Conservation (phyloP, 2,797 vertebrate genomes). For the Sebastes hubbsi region DNA sequence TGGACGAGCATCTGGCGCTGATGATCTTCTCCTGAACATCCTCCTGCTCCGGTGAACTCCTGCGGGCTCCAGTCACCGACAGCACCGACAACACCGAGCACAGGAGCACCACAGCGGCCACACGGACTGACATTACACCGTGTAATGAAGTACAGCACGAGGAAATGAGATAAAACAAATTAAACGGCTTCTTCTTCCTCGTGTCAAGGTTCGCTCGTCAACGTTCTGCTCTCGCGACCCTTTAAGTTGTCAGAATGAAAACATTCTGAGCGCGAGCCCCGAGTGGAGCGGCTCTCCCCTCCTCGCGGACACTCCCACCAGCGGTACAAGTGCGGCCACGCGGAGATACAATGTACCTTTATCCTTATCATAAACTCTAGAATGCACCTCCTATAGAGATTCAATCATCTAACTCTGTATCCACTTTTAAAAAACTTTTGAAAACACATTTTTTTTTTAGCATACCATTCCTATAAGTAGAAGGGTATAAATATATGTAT, state of each 20-base stretch:
- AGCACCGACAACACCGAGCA: conserved; percentile 47
- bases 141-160: background rate
- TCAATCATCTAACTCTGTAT: too few relatives aligned
- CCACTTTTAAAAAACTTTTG: too few relatives aligned
- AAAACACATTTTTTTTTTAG: too few relatives aligned
- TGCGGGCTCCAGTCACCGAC: conserved; percentile 52
- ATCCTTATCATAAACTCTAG: background rate
- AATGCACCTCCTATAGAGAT: too few relatives aligned
- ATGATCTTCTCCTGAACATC: conserved; percentile 68
- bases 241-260: conserved; percentile 35
- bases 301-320: conserved; percentile 73
- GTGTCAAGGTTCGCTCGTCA: background rate
- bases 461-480: too few relatives aligned
- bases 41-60: conserved; percentile 59
- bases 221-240: conserved; percentile 36
- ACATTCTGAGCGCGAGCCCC: conserved; percentile 35
- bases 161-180: background rate
- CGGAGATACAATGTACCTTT: background rate
- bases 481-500: too few relatives aligned
- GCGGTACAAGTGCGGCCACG: conserved; percentile 48
- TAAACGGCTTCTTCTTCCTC: background rate
- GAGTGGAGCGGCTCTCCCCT: conserved; percentile 38
- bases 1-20: conserved; percentile 79
- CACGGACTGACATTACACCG: conserved; percentile 47
- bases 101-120: conserved; percentile 53